phyloP scores from a whole-genome alignment of 2,888 invertebrate species.

The Machimus rusticus region DNA sequence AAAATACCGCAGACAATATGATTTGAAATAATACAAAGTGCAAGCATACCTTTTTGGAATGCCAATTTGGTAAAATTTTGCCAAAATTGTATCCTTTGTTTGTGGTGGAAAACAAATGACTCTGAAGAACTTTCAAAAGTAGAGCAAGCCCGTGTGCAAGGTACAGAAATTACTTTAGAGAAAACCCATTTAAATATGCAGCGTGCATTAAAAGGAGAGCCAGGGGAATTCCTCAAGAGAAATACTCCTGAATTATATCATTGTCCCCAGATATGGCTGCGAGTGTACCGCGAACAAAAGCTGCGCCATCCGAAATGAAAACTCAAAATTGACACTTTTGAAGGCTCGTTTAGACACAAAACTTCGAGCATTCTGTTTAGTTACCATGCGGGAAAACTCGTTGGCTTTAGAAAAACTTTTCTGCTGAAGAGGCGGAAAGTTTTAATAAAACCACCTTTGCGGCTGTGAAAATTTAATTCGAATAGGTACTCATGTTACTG shows the following conservation, averaged over 20 bases:
- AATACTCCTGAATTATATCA: constrained; percentile 4
- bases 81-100: background rate
- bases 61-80: background rate
- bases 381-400: background rate
- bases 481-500: background rate
- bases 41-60: background rate
- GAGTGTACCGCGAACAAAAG: background rate
- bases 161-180: background rate
- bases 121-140: background rate
- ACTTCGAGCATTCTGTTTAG: background rate
- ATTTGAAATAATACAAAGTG: background rate
- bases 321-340: constrained; percentile 30
- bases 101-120: background rate
- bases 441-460: constrained; percentile 22
- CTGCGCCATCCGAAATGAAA: constrained; percentile 10
- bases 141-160: background rate
- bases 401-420: background rate
- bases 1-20: background rate
- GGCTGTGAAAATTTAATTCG: constrained; percentile 21
- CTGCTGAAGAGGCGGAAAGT: background rate
- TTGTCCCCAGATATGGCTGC: background rate
- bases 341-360: constrained; percentile 22
- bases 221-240: background rate
- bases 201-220: background rate
- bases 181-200: background rate